Percentiles rank a stretch among this genome's conserved stretches.
phyloP scores from a whole-genome alignment of 2,797 vertebrate species.

The Allenopithecus nigroviridis region DNA sequence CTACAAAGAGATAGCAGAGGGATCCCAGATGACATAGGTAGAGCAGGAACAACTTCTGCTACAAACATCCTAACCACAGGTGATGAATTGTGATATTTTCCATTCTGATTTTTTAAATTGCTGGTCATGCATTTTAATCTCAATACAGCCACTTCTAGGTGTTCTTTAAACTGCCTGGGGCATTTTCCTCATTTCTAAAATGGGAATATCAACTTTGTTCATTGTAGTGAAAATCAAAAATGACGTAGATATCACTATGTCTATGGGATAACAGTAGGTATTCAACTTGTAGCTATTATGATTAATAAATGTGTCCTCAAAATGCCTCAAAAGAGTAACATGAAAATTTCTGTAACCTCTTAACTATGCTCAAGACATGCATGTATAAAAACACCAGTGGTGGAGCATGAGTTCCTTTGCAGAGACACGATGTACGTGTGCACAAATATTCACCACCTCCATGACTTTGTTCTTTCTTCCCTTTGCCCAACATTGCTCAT shows the following conservation, averaged over 20 bases:
- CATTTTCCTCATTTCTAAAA: conserved; percentile 5
- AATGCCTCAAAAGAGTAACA: neutral
- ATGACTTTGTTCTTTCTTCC: neutral
- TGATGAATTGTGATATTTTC: neutral
- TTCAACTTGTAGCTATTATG: neutral
- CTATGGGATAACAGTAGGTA: neutral
- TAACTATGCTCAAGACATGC: neutral
- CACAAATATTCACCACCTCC: neutral
- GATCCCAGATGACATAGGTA: neutral
- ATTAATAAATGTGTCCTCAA: neutral
- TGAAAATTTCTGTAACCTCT: neutral
- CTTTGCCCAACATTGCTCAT: neutral
- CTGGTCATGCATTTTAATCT: neutral
- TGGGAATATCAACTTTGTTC: neutral
- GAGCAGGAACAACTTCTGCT: neutral
- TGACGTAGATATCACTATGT: neutral
- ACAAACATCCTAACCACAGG: neutral
- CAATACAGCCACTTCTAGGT: neutral
- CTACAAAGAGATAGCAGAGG: neutral
- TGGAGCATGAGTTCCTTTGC: neutral
- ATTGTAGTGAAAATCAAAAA: conserved; percentile 10
- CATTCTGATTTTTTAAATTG: neutral
- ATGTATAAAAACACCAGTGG: neutral
- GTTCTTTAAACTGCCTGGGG: neutral
- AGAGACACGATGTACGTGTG: accelerated